Evolutionary conservation across 2,888 invertebrate genomes (phyloP), one percentile per base, ranked within the genome.

Genomic region (Synergus japonicus): DNA sequence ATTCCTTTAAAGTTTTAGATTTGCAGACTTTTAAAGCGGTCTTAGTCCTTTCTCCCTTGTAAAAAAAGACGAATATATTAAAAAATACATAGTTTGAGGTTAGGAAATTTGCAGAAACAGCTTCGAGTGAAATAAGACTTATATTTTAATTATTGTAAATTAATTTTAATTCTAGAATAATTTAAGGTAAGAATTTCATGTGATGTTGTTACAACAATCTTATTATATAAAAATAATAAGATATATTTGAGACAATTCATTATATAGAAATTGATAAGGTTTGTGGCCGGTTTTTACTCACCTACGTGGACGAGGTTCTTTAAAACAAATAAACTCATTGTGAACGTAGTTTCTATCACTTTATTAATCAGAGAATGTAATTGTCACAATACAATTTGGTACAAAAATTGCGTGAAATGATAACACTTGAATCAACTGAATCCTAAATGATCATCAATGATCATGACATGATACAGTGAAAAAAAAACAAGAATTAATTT

Each of bases 291-390:
- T 41, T 60, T 76, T 29, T 64, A 64, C 77, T 77, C 65, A 77
- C 77, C 77, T 37, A 65, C 12, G 13, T 65, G 22, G 3, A 64
- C 15, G 7, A 77, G 46, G 22, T 10, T 65, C 49, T 29, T 64
- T 18, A 65, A 60, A 37, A 46, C 37, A 18, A 46, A 77, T n/a
- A 49, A 60, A 29, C 63, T 77, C 77, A 77, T 77, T 9, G 18
- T 65, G 10, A n/a, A 54, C 46, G 13, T 13, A 22, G 2, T 69
- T 22, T 69, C 5, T 69, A 46, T 15, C 10, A 73, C 29, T 73
- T 54, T 37, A 10, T 10, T 18, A 46, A 54, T 37, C 15, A n/a
- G n/a, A 54, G 8, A 65, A n/a, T n/a, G 15, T n/a, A 43, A 1
- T 66, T 66, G n/a, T 41, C 15, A 43, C 15, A 43, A 4, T n/a